Evolutionary conservation across 2,888 invertebrate genomes (phyloP).

Genomic region (Cistogaster globosa): DNA sequence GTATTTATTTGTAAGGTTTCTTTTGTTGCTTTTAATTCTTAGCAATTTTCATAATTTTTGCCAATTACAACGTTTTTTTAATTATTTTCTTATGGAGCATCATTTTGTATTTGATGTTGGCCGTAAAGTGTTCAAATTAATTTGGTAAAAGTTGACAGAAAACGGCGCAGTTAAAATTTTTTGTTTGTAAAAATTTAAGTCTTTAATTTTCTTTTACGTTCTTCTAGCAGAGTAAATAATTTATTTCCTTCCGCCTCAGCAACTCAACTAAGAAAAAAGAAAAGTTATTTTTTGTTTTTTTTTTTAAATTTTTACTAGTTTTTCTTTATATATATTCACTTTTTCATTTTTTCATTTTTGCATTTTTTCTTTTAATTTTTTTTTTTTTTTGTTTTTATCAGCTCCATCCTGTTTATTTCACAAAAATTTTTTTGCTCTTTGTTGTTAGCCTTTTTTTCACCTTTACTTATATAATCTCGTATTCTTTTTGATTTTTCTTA

Average conservation of each 20-base stretch:
- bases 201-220: too few relatives aligned
- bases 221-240: too few relatives aligned
- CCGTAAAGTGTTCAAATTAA: conserved; percentile 54
- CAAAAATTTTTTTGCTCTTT: not conserved
- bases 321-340: too few relatives aligned
- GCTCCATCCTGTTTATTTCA: too few relatives aligned
- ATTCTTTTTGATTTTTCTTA: not conserved
- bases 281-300: too few relatives aligned
- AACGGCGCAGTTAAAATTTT: too few relatives aligned
- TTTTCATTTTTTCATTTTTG: too few relatives aligned
- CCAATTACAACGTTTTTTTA: not conserved
- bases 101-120: not conserved
- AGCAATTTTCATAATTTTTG: conserved; percentile 15
- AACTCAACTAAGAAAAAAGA: too few relatives aligned
- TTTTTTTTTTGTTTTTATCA: too few relatives aligned
- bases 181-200: too few relatives aligned
- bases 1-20: not conserved
- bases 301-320: too few relatives aligned
- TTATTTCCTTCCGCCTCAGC: too few relatives aligned
- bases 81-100: not conserved
- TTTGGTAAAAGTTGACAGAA: conserved; percentile 23
- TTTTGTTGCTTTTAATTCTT: conserved; percentile 2
- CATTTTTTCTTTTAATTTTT: not conserved
- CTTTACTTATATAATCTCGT: not conserved
- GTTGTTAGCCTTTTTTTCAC: not conserved